phyloP scores from a whole-genome alignment of 1,140 invertebrate genomes.

The Zophobas morio region DNA sequence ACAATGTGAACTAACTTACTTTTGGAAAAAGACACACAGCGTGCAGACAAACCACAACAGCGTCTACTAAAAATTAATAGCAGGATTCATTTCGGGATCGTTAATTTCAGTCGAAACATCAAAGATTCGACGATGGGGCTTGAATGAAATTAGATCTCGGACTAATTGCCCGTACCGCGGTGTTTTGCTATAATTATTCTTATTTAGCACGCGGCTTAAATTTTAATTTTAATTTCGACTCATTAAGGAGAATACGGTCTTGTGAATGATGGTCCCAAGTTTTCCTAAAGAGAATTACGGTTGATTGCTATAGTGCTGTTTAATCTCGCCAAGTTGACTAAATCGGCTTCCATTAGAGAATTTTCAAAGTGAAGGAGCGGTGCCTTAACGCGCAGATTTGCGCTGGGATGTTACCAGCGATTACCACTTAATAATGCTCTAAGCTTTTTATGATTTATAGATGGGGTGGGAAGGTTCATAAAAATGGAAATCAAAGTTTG shows the following conservation, averaged over 20 bases:
- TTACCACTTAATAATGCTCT: too few relatives aligned
- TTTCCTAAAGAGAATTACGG: background rate
- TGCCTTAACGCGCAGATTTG: background rate
- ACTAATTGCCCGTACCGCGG: background rate
- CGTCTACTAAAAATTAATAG: background rate
- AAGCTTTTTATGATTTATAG: too few relatives aligned
- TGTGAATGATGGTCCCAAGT: constrained; percentile 8
- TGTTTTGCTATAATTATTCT: background rate
- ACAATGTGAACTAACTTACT: background rate
- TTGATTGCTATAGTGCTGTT: background rate
- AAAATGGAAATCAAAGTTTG: too few relatives aligned
- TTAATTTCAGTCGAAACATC: too few relatives aligned
- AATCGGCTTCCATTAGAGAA: background rate
- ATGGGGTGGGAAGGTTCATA: too few relatives aligned
- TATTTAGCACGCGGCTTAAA: background rate
- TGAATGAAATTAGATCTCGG: background rate
- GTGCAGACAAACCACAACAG: constrained; percentile 10
- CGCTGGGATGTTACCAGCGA: too few relatives aligned
- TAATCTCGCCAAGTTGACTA: background rate
- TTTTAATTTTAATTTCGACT: constrained; percentile 10
- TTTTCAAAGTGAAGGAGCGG: background rate
- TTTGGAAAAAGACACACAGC: constrained; percentile 26
- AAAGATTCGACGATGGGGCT: background rate
- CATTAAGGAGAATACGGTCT: background rate
- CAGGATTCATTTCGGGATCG: background rate